Percentiles rank a stretch among this genome's conserved stretches.
Evolutionary conservation across 2,888 invertebrate species (phyloP).

Genomic region (Myopa testacea): DNA sequence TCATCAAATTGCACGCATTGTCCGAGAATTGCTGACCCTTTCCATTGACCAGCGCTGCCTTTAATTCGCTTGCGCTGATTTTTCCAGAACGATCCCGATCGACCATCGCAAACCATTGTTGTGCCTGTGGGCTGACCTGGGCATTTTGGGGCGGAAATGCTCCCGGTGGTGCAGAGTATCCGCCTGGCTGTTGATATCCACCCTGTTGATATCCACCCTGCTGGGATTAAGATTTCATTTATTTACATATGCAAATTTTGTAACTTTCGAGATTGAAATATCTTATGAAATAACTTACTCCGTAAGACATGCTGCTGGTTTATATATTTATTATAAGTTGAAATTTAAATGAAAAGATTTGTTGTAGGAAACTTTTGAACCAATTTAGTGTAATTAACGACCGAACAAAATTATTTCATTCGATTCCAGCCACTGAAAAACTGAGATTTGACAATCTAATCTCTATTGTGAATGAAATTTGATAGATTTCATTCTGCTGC

Average conservation of each 20-base stretch:
- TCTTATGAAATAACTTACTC: conserved; percentile 50
- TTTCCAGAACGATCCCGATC: conserved; percentile 86
- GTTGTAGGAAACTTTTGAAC: no score
- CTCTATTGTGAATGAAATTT: no score
- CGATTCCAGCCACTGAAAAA: no score
- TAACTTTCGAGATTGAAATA: neutral
- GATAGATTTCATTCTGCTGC: no score
- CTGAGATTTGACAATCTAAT: no score
- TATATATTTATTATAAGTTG: neutral
- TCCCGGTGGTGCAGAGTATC: conserved; percentile 64
- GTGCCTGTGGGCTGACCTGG: conserved; percentile 78
- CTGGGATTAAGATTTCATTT: neutral
- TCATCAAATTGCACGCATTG: conserved; percentile 87
- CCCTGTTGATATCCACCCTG: conserved; percentile 36
- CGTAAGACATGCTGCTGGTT: conserved; percentile 57
- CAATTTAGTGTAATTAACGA: no score
- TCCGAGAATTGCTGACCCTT: conserved; percentile 81
- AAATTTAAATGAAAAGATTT: neutral
- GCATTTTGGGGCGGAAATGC: conserved; percentile 69
- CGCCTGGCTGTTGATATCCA: conserved; percentile 49
- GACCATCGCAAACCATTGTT: conserved; percentile 86
- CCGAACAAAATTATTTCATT: no score
- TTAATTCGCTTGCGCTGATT: conserved; percentile 81
- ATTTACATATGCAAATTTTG: neutral
- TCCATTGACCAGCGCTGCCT: conserved; percentile 85